phyloP scores from a whole-genome alignment of 1,140 invertebrate genomes.

The Campodea augens region DNA sequence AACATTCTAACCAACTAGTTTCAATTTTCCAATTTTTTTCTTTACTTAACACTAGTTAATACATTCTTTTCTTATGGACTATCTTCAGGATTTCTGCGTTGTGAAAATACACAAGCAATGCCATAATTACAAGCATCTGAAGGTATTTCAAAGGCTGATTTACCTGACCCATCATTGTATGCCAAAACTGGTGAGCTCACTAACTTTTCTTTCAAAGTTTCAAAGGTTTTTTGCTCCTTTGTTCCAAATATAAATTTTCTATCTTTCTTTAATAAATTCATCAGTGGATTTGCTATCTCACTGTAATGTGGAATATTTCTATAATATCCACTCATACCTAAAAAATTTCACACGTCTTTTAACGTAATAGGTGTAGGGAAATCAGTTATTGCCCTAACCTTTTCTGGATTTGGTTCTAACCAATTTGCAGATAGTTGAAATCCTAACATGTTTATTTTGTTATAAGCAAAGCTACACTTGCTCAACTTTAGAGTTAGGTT shows the following conservation, averaged over 20 bases:
- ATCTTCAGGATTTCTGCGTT: neutral
- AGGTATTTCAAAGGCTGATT: neutral
- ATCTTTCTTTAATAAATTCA: constrained; percentile 6
- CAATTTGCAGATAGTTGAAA: too few species aligned
- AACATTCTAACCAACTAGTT: too few species aligned
- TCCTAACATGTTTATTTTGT: too few species aligned
- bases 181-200: neutral
- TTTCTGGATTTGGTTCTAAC: constrained; percentile 6
- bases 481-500: too few species aligned
- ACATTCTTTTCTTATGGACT: too few species aligned
- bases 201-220: neutral
- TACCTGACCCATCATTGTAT: neutral
- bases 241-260: constrained; percentile 5
- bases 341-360: constrained; percentile 4
- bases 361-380: neutral
- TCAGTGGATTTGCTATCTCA: constrained; percentile 6
- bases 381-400: neutral
- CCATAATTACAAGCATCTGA: neutral
- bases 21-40: too few species aligned
- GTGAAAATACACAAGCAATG: neutral
- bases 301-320: constrained; percentile 7
- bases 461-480: too few species aligned
- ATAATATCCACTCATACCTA: constrained; percentile 9
- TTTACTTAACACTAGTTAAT: too few species aligned
- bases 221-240: constrained; percentile 6